phyloP scores from a whole-genome alignment of 2,113 vertebrate genomes.

The rabbit (Oryctolagus cuniculus) region mOryCun1.1 NC_091434.1:19259501-19260000 shows the following conservation, averaged over 20 bases:
- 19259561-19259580: background rate
- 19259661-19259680: background rate
- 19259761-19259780: background rate
- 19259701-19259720: background rate
- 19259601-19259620: slow-evolving; percentile 37
- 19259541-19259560: background rate
- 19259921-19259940: background rate
- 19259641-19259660: slow-evolving; percentile 33
- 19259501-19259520: slow-evolving; percentile 53
- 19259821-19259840: background rate
- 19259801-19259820: background rate
- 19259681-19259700: slow-evolving; percentile 40
- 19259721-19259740: background rate
- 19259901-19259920: background rate
- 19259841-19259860: background rate
- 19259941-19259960: background rate
- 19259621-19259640: slow-evolving; percentile 48
- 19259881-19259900: background rate
- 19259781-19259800: background rate
- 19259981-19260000: background rate
- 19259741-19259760: background rate
- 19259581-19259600: slow-evolving; percentile 41
- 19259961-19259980: background rate
- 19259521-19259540: slow-evolving; percentile 23
- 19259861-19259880: background rate